These are phyloP conservation scores for Drosophila pectinifera DNA, from an alignment of 1,140 invertebrate genomes.

Conservation along the genomic window DNA sequence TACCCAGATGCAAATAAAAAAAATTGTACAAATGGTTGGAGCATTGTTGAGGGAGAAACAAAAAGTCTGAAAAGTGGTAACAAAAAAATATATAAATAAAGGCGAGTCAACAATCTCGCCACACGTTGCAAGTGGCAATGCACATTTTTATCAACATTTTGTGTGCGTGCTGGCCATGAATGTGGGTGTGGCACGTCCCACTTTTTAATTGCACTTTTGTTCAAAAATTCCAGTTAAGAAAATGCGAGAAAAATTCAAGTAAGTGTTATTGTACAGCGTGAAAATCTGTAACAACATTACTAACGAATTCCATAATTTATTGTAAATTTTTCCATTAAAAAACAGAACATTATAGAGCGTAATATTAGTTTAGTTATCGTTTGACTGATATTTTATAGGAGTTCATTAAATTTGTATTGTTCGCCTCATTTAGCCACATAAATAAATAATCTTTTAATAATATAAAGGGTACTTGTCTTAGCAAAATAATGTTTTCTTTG, in stretches of 20 bases:
- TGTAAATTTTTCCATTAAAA: neutral
- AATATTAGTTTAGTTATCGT: too few relatives aligned
- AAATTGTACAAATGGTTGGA: slow-evolving; percentile 56
- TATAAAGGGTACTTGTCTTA: too few relatives aligned
- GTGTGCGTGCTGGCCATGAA: slow-evolving; percentile 64
- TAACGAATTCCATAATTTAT: neutral
- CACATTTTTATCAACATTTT: slow-evolving; percentile 68
- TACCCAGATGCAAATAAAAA: slow-evolving; percentile 30
- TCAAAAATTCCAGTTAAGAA: slow-evolving; percentile 27
- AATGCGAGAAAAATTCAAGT: slow-evolving; percentile 14
- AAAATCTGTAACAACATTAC: neutral
- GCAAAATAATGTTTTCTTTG: too few relatives aligned
- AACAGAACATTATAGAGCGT: too few relatives aligned
- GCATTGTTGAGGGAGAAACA: slow-evolving; percentile 38
- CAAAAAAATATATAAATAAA: slow-evolving; percentile 55
- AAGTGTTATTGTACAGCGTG: neutral
- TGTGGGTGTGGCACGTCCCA: slow-evolving; percentile 66
- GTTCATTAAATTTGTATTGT: too few relatives aligned
- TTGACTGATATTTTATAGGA: too few relatives aligned
- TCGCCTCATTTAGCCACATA: too few relatives aligned
- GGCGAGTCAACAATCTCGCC: slow-evolving; percentile 75
- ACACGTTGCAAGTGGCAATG: slow-evolving; percentile 79
- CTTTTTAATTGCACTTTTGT: slow-evolving; percentile 75
- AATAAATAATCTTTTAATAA: too few relatives aligned
- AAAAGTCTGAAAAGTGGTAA: slow-evolving; percentile 9